Percentiles rank a stretch among this genome's conserved stretches.
Evolutionary conservation across 2,113 vertebrate species (phyloP).

Genomic region (Sylvilagus bachmani): DNA sequence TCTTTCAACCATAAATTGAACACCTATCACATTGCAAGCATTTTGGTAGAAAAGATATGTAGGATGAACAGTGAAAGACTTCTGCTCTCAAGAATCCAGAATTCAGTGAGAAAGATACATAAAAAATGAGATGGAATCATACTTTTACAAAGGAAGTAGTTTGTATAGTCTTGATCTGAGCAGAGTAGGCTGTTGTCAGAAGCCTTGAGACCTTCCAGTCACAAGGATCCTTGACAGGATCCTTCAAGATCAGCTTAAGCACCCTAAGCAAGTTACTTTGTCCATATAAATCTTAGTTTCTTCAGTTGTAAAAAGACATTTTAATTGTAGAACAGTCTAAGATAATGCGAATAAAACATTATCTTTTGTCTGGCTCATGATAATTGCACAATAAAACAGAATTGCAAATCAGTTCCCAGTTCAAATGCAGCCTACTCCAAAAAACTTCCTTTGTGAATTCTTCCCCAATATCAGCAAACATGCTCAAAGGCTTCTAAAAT

Average conservation of each 20-base stretch:
- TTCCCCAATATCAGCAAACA: background rate
- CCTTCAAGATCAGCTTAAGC: background rate
- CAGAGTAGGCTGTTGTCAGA: background rate
- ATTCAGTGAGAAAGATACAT: background rate
- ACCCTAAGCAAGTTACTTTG: background rate
- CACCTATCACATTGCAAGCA: background rate
- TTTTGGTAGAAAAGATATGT: background rate
- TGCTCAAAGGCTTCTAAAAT: background rate
- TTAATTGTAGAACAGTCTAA: background rate
- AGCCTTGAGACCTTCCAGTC: background rate
- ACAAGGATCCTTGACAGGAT: background rate
- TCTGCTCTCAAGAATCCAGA: constrained; percentile 11
- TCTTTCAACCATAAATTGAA: background rate
- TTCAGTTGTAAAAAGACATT: constrained; percentile 32
- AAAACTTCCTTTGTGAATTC: background rate
- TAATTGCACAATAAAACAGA: constrained; percentile 51
- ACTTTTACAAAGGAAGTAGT: background rate
- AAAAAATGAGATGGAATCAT: background rate
- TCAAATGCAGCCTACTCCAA: background rate
- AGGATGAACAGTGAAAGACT: constrained; percentile 7
- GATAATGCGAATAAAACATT: background rate
- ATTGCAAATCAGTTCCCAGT: constrained; percentile 44
- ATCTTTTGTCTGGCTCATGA: constrained; percentile 26
- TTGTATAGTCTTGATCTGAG: background rate
- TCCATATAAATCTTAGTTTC: constrained; percentile 12